These are phyloP conservation scores for Lepisosteus osseus DNA, from an alignment of 2,113 vertebrate species.

Conservation along the genomic window DNA sequence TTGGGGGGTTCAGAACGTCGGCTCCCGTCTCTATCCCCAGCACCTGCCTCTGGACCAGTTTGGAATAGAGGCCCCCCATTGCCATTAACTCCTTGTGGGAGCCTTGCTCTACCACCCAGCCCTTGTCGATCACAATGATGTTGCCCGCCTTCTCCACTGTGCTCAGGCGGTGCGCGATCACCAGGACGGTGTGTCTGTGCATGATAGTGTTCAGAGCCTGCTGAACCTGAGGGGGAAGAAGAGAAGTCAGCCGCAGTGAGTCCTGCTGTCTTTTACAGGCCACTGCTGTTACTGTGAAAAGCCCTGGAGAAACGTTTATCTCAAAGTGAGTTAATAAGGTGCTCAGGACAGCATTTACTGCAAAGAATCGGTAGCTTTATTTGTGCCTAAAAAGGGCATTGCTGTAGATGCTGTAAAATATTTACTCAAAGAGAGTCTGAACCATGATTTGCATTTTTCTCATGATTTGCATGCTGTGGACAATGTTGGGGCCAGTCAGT, in stretches of 20 bases:
- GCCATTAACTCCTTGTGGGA: conserved; percentile 83
- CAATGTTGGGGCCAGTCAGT: too few relatives aligned
- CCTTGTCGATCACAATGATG: conserved; percentile 88
- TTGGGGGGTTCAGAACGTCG: conserved; percentile 21
- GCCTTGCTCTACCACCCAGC: conserved; percentile 83
- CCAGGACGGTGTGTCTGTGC: conserved; percentile 77
- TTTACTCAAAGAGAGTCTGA: too few relatives aligned
- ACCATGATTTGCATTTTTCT: too few relatives aligned
- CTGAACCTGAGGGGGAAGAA: conserved; percentile 74
- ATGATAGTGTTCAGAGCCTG: conserved; percentile 80
- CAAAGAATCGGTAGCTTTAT: too few relatives aligned
- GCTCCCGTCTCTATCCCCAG: conserved; percentile 64
- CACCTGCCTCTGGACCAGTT: conserved; percentile 88
- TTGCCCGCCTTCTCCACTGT: conserved; percentile 87
- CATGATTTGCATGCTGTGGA: too few relatives aligned
- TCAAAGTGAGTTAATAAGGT: too few relatives aligned
- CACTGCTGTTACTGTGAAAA: too few relatives aligned
- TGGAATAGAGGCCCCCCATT: conserved; percentile 78
- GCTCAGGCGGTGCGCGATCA: conserved; percentile 93
- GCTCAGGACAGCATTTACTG: too few relatives aligned
- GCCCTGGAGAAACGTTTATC: too few relatives aligned
- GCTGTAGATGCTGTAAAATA: too few relatives aligned
- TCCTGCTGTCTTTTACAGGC: too few relatives aligned
- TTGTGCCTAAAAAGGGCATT: too few relatives aligned
- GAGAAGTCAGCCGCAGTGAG: not conserved